phyloP scores from a whole-genome alignment of 2,113 vertebrate genomes.

The Motacilla alba region DNA sequence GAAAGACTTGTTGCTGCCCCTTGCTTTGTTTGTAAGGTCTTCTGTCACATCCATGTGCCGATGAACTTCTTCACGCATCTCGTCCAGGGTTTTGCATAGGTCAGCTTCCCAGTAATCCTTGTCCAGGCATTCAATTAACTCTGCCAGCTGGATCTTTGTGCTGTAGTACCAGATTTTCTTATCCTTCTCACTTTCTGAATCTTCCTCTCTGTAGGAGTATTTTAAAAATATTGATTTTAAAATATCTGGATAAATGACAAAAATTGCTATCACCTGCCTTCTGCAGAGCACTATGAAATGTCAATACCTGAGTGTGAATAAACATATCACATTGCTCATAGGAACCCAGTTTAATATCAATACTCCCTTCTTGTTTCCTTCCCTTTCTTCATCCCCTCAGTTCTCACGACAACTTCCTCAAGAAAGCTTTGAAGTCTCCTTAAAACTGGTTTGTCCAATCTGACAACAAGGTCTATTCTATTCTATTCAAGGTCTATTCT shows the following conservation, averaged over 20 bases:
- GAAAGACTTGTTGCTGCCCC: conserved; percentile 90
- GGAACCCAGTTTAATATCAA: not conserved
- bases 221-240: not conserved
- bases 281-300: not conserved
- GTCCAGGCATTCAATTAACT: conserved; percentile 87
- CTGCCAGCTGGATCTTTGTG: conserved; percentile 88
- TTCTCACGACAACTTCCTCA: not conserved
- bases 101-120: conserved; percentile 94
- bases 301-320: not conserved
- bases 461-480: not conserved
- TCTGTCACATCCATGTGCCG: conserved; percentile 95
- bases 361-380: not conserved
- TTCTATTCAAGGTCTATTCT: too few species aligned
- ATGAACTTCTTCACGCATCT: conserved; percentile 90
- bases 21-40: conserved; percentile 93
- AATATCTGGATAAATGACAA: not conserved
- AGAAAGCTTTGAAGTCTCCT: not conserved
- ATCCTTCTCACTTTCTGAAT: conserved; percentile 85
- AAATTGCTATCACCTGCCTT: not conserved
- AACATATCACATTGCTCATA: not conserved
- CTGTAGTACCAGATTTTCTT: conserved; percentile 98
- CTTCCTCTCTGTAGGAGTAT: conserved; percentile 83
- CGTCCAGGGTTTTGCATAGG: conserved; percentile 86
- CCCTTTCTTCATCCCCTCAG: not conserved
- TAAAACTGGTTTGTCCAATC: not conserved